These are phyloP conservation scores for Oxyscelio sp. DNA, from an alignment of 2,888 invertebrate species.

Conservation along the genomic window DNA sequence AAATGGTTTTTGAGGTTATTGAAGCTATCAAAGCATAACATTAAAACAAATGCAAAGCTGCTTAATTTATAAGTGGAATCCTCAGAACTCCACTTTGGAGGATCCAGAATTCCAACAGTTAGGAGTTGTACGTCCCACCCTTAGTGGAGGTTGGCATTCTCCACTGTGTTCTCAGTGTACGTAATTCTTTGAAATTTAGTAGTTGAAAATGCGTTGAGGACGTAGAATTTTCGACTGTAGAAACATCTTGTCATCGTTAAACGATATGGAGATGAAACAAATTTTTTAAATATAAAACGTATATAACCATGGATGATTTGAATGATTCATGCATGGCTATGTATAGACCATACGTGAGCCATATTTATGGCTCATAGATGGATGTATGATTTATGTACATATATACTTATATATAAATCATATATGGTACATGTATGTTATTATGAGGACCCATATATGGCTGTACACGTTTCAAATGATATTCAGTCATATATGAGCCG, in stretches of 20 bases:
- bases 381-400: no score
- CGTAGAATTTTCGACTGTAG: background rate
- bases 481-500: background rate
- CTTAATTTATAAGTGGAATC: no score
- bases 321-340: background rate
- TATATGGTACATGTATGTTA: background rate
- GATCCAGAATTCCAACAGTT: no score
- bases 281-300: background rate
- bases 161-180: no score
- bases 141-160: no score
- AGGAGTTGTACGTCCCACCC: no score
- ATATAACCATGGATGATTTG: background rate
- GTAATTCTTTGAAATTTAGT: conserved; percentile 1
- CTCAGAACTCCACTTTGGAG: no score
- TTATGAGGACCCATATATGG: background rate
- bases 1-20: no score
- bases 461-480: no score
- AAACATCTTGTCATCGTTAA: background rate
- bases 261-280: background rate
- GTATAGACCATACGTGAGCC: background rate
- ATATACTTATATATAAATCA: background rate
- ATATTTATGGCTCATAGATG: background rate
- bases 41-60: no score
- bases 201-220: background rate
- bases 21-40: no score